Evolutionary conservation across 2,888 invertebrate genomes (phyloP), one percentile per base, ranked within the genome.

Genomic region (Temnothorax ravouxi): DNA sequence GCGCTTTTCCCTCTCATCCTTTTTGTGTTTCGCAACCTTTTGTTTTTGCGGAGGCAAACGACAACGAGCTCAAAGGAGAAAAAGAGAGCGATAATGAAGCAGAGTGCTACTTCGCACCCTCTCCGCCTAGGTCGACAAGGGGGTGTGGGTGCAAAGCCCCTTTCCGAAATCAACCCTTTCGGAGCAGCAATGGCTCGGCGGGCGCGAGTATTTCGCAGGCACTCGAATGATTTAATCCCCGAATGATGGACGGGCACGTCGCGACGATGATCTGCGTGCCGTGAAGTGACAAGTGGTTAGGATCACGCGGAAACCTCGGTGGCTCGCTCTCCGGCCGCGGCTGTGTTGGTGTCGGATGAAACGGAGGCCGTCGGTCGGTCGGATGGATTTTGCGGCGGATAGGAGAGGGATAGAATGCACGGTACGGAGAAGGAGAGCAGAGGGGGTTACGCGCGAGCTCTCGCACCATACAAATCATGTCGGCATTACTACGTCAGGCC

Each of bases 261-360:
- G 92, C 90, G 93, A 92, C 94, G 93, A 94, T 94, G 94, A 94
- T 93, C 94, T 92, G 94, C 93, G 92, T 93, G 92, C 91, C 94
- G 93, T 94, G 91, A 94, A 94, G 93, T 94, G 94, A 94, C 94
- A 95, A 95, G 95, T 95, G 94, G 94, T 94, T 92, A 92, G 95
- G 95, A 95, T 95, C 94, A 94, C 91, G 90, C 88, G 91, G 92
- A 87, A 91, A 92, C 92, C 91, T 93, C 92, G 89, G 86, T 87
- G 87, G 84, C 88, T 84, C 89, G 88, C 44, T 77, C 76, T 66
- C 25, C 76, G 74, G 61, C 66, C 83, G 56, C 64, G 66, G 81
- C 41, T 34, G 79, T 80, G 72, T 54, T 54, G 84, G 74, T 44
- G 41, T 34, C 56, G 84, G 84, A 80, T 83, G 64, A 67, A 84